Base-by-base conservation (phyloP, 2,888 invertebrate genomes). In the Pseudococcus jackbeardsleyi region DNA sequence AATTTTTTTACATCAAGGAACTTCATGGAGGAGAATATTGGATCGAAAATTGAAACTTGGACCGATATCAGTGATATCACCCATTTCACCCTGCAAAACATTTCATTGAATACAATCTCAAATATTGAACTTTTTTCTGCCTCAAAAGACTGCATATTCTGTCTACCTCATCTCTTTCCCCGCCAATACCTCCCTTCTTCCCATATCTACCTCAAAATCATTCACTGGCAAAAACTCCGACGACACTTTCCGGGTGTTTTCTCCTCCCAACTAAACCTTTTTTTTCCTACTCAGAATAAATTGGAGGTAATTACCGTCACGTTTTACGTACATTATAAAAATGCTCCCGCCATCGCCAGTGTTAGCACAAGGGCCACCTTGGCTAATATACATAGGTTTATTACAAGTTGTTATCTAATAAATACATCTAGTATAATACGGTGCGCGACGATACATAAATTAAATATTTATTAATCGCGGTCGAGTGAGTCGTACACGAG, bases 401-500 rank as follows among this genome's bases (percentile, higher is more conserved):
- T 19, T 59, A 59, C 59, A 59, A 5, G 59, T 59, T 19, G 59
- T 72, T 72, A 72, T 72, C 68, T 72, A 72, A 72, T 72, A 72
- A 72, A 72, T 72, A 72, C 68, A 72, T 72, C 68, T 72, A 33
- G 33, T 11, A 72, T 72, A 33, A 26, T 26, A 33, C 26, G 68
- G 26, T 72, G 26, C 68, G 68, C 33, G 68, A 33, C 68, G 68
- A 72, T 72, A 26, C 68, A 72, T 26, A 72, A 72, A 72, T 72
- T 72, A 72, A 72, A 72, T 72, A 72, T 72, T 26, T 72, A 72
- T 72, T 72, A 72, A 72, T 72, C 68, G 68, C 19, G 59, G 68
- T 72, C 68, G 68, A 72, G 68, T 72, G 68, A 72, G 68, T 72
- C 33, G 68, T 72, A 72, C 68, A 15, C 1, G 33, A 33, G 26